A percentile compares a stretch with the other conserved stretches of the same genome.
These are phyloP conservation scores for Anolis sagrei DNA, from an alignment of 2,113 vertebrate genomes.

Conservation along the genomic window DNA sequence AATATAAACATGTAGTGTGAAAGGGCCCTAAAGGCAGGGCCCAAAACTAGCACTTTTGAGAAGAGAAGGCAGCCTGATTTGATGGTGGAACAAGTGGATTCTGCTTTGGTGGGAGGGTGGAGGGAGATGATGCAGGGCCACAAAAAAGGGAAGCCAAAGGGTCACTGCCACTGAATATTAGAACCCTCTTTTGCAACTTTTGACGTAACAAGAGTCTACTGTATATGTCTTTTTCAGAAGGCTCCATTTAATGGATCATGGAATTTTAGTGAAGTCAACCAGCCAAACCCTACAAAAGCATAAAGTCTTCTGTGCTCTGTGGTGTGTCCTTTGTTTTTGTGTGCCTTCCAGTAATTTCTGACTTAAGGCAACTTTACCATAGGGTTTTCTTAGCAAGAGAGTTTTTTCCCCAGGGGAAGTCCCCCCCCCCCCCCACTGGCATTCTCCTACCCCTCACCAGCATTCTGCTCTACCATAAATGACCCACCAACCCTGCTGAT, in stretches of 20 bases:
- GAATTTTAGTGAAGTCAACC: background rate
- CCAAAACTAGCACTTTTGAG: background rate
- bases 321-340: no score
- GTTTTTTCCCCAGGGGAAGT: no score
- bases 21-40: no score
- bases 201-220: no score
- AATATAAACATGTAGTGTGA: no score
- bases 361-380: no score
- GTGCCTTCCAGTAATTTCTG: no score
- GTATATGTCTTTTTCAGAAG: background rate
- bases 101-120: background rate
- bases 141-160: background rate
- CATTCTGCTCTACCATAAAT: background rate
- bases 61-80: background rate
- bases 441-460: no score
- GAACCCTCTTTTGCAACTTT: background rate
- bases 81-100: no score
- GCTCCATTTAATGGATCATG: background rate
- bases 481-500: background rate
- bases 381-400: no score
- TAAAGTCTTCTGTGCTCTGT: background rate
- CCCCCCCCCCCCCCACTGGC: no score
- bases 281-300: background rate
- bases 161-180: background rate
- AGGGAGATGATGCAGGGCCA: no score